These are phyloP conservation scores for Cardiocondyla obscurior DNA, from an alignment of 1,140 invertebrate genomes.

Conservation along the genomic window DNA sequence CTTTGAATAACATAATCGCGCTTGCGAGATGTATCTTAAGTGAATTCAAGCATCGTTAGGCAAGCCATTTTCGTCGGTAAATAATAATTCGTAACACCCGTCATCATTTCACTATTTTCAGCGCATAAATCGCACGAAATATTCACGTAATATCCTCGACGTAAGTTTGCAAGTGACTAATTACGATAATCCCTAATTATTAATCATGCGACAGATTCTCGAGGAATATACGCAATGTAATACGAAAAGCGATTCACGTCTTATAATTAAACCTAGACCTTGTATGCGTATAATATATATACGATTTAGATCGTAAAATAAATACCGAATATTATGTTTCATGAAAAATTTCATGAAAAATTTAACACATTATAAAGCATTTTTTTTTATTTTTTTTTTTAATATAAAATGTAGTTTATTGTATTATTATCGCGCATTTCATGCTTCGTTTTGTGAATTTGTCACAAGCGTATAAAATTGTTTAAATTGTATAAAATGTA, in stretches of 20 bases:
- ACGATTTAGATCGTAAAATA: not conserved
- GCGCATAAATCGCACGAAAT: not conserved
- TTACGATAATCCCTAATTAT: not conserved
- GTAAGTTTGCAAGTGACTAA: not conserved
- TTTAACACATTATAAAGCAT: not conserved
- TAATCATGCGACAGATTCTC: not conserved
- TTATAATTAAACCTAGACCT: too few relatives aligned
- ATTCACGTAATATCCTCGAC: not conserved
- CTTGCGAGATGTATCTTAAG: not conserved
- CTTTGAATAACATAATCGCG: slow-evolving; percentile 17
- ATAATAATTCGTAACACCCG: not conserved
- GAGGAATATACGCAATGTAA: not conserved
- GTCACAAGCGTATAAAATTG: not conserved
- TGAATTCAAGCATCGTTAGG: not conserved
- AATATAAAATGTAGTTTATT: too few relatives aligned
- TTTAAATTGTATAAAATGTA: not conserved
- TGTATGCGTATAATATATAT: too few relatives aligned
- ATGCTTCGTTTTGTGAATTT: not conserved
- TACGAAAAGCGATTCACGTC: not conserved
- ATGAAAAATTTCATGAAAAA: not conserved
- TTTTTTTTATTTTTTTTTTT: not conserved
- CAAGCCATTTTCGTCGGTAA: not conserved
- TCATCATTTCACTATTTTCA: not conserved
- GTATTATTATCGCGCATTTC: not conserved
- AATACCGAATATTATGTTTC: not conserved